These are phyloP conservation scores for Riparia riparia DNA, from an alignment of 2,113 vertebrate genomes.

Conservation along the genomic window DNA sequence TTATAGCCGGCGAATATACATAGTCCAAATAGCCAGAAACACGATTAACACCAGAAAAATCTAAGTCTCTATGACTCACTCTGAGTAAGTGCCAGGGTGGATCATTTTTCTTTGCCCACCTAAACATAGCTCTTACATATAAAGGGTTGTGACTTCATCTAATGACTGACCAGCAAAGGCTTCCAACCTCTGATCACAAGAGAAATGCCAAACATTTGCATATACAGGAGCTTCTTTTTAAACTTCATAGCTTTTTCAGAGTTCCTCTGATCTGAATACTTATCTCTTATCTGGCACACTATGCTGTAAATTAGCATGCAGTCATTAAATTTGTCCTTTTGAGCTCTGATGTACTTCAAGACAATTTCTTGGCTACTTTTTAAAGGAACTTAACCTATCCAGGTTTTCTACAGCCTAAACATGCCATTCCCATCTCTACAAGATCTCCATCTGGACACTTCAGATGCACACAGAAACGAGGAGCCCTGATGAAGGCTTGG, in stretches of 20 bases:
- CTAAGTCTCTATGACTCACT: not conserved
- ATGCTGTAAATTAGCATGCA: not conserved
- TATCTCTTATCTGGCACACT: not conserved
- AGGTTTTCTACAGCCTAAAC: not conserved
- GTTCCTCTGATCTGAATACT: not conserved
- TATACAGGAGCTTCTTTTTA: not conserved
- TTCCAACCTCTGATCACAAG: not conserved
- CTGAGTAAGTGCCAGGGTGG: not conserved
- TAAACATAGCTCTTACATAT: constrained; percentile 5
- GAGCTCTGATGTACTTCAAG: not conserved
- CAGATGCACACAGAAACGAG: not conserved
- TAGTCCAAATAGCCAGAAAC: not conserved
- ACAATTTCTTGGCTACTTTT: not conserved
- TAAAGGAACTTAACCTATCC: not conserved
- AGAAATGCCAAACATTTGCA: not conserved
- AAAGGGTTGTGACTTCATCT: constrained; percentile 1
- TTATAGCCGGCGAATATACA: not conserved
- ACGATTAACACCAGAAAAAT: constrained; percentile 18
- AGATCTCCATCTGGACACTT: not conserved
- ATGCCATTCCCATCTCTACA: not conserved
- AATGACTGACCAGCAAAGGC: not conserved
- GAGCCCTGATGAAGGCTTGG: not conserved
- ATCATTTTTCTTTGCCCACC: not conserved
- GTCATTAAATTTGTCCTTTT: not conserved
- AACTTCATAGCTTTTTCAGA: not conserved